Evolutionary conservation across 1,140 invertebrate species (phyloP).

Genomic region (Atta texana): DNA sequence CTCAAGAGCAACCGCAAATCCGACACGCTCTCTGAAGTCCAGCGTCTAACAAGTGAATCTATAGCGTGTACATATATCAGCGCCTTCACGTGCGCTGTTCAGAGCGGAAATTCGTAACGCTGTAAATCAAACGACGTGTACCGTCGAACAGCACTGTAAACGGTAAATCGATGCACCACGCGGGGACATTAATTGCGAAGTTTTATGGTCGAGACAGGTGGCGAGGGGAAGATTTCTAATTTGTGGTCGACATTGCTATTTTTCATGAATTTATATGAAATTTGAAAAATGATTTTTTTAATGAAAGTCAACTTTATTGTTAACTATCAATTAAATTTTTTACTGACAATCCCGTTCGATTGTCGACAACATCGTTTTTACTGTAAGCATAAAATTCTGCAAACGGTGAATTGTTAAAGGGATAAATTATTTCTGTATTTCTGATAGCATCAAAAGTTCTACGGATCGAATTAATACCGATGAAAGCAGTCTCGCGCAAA

Average conservation of each 20-base stretch:
- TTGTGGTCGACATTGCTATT: constrained; percentile 39
- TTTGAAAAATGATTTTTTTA: not conserved
- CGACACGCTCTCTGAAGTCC: constrained; percentile 41
- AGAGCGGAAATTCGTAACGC: constrained; percentile 58
- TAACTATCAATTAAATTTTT: not conserved
- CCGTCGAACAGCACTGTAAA: constrained; percentile 58
- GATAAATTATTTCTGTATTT: not conserved
- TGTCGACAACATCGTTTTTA: not conserved
- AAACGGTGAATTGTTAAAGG: not conserved
- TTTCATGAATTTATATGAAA: constrained; percentile 19
- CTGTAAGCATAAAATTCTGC: not conserved
- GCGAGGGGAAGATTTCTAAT: constrained; percentile 62
- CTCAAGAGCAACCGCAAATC: constrained; percentile 60
- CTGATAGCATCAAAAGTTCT: not conserved
- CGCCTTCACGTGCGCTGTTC: constrained; percentile 40
- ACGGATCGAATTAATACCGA: constrained; percentile 41
- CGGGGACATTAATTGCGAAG: constrained; percentile 65
- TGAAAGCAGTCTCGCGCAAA: constrained; percentile 47
- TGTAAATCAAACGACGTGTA: constrained; percentile 65
- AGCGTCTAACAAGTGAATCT: constrained; percentile 62
- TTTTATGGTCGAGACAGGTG: constrained; percentile 62
- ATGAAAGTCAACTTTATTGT: constrained; percentile 10
- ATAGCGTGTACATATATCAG: constrained; percentile 56
- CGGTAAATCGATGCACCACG: constrained; percentile 67
- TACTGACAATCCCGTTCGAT: not conserved